Conservation (phyloP, 2,113 vertebrate genomes). For the Dasyprocta punctata region DNA sequence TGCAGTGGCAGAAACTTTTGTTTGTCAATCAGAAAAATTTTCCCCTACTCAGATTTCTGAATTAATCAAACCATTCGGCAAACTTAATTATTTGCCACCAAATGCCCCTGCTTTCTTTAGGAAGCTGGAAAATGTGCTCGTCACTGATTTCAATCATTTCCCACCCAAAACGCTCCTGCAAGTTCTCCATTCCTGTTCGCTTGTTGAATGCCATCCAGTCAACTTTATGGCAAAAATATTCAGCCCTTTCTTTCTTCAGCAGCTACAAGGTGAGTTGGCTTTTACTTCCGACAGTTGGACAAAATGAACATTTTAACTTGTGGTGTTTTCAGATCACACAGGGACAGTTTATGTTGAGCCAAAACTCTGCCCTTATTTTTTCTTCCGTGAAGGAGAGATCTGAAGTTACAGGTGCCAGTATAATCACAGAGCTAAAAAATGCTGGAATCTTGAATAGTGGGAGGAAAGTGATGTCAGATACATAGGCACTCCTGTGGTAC, state of each 20-base stretch:
- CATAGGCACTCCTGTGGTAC: not conserved
- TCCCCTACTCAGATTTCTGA: constrained; percentile 89
- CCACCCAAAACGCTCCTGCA: constrained; percentile 89
- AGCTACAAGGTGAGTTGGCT: constrained; percentile 90
- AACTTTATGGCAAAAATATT: constrained; percentile 95
- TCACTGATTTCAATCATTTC: constrained; percentile 86
- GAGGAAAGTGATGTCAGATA: not conserved
- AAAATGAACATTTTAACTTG: not conserved
- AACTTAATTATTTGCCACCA: constrained; percentile 92
- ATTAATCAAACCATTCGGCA: constrained; percentile 91
- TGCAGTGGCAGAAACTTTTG: constrained; percentile 90
- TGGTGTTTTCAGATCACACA: not conserved
- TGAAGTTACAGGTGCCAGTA: too few species aligned
- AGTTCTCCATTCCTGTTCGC: constrained; percentile 92
- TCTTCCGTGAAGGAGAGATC: not conserved
- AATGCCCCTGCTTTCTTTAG: constrained; percentile 89
- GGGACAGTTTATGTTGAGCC: not conserved
- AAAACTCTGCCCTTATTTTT: not conserved
- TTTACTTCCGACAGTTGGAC: not conserved
- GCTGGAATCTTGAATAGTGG: too few species aligned
- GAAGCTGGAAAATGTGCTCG: constrained; percentile 90
- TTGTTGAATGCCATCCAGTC: constrained; percentile 92
- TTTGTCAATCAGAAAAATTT: constrained; percentile 89
- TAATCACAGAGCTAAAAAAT: not conserved
- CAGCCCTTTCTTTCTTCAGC: constrained; percentile 92